Evolutionary conservation across 2,113 vertebrate genomes (phyloP).

Genomic region (Chitala chitala): DNA sequence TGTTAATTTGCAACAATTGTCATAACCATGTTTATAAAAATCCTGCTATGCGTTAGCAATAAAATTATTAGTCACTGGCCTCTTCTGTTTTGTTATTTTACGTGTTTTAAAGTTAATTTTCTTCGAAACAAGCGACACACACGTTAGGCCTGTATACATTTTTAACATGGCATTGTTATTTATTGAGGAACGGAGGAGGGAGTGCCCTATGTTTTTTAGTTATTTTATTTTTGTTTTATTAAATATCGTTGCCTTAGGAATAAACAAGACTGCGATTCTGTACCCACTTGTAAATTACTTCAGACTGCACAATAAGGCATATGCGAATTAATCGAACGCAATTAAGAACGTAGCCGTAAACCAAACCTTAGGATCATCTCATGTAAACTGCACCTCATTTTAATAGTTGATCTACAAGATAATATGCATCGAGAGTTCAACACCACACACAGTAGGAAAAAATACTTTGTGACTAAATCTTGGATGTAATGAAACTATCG

Average conservation of each 20-base stretch:
- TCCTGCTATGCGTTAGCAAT: neutral
- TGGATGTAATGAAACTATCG: constrained; percentile 3
- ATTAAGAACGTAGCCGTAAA: constrained; percentile 46
- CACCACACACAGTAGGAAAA: too few species aligned
- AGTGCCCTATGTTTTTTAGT: neutral
- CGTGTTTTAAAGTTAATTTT: neutral
- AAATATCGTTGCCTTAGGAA: constrained; percentile 64
- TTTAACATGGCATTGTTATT: constrained; percentile 6
- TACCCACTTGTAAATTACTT: constrained; percentile 37
- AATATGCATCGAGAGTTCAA: too few species aligned
- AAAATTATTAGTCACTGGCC: neutral
- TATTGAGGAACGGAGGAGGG: neutral
- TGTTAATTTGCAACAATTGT: neutral
- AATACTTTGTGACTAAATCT: neutral
- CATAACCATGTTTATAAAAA: neutral
- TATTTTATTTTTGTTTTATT: constrained; percentile 45
- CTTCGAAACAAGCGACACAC: neutral
- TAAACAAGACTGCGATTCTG: constrained; percentile 48
- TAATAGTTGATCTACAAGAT: constrained; percentile 44
- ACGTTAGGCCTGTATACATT: neutral
- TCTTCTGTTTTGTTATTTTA: neutral
- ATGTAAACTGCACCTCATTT: constrained; percentile 47
- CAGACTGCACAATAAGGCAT: constrained; percentile 57
- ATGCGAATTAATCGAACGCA: constrained; percentile 46
- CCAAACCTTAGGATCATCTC: constrained; percentile 51